These are phyloP conservation scores for Globia sparganii DNA, from an alignment of 2,888 invertebrate genomes.

Conservation along the genomic window DNA sequence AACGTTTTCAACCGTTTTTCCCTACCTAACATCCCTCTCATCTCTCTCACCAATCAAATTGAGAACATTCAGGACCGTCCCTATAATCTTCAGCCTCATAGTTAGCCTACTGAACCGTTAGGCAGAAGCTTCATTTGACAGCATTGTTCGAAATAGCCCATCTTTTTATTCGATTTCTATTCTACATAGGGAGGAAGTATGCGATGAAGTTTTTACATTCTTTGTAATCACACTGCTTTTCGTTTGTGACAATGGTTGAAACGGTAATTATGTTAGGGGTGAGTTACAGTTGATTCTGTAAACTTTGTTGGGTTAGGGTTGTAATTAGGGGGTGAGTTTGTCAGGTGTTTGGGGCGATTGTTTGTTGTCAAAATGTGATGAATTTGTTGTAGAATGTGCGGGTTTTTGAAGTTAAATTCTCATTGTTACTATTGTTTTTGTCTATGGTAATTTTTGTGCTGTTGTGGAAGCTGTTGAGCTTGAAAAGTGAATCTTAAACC, in stretches of 20 bases:
- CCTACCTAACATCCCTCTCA: no score
- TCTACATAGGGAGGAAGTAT: constrained; percentile 8
- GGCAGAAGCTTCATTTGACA: constrained; percentile 67
- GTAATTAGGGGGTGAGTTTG: constrained; percentile 5
- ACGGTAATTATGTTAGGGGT: constrained; percentile 17
- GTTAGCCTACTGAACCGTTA: constrained; percentile 32
- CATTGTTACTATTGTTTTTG: not conserved
- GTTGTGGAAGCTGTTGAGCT: not conserved
- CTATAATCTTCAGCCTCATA: not conserved
- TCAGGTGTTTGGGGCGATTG: not conserved
- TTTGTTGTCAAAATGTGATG: not conserved
- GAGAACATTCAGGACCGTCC: not conserved
- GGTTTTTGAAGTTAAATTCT: not conserved
- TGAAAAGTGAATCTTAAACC: not conserved
- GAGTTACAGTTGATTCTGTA: not conserved
- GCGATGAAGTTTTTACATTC: constrained; percentile 44
- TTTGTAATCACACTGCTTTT: constrained; percentile 38
- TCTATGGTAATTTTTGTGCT: not conserved
- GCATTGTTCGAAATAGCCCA: constrained; percentile 67
- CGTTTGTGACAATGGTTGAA: constrained; percentile 23
- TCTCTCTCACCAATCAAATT: no score
- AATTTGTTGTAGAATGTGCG: not conserved
- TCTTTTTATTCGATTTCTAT: constrained; percentile 67
- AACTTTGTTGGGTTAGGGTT: not conserved
- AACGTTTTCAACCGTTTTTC: no score